Percentiles rank a stretch among this genome's conserved stretches.
These are phyloP conservation scores for Smutsia temminckii DNA, from an alignment of 2,797 vertebrate genomes.

Conservation along the genomic window DNA sequence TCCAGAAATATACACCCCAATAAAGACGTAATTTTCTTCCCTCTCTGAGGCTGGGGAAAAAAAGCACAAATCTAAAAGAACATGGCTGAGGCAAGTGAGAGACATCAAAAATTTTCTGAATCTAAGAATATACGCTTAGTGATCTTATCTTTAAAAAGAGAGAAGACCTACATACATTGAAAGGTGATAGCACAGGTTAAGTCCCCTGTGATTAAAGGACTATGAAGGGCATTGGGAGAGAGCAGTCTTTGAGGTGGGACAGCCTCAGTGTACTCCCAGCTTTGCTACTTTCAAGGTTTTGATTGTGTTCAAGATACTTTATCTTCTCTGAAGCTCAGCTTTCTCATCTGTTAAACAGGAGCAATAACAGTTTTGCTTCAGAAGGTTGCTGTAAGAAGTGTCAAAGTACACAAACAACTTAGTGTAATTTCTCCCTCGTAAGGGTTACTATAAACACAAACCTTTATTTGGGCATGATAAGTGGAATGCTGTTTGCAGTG, in stretches of 20 bases:
- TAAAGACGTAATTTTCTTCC: background rate
- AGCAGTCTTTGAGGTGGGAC: background rate
- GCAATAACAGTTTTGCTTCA: background rate
- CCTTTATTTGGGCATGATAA: background rate
- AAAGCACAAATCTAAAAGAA: conserved; percentile 3
- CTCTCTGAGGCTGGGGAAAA: background rate
- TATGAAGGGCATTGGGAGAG: background rate
- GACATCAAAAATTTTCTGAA: background rate
- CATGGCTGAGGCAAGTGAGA: background rate
- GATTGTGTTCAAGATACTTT: background rate
- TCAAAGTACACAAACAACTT: background rate
- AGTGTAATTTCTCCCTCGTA: background rate
- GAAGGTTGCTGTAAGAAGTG: background rate
- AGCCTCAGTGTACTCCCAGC: background rate
- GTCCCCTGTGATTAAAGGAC: background rate
- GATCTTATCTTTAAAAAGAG: background rate
- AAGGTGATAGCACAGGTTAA: background rate
- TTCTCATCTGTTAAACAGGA: background rate
- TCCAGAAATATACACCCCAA: background rate
- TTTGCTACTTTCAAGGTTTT: background rate
- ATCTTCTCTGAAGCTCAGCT: background rate
- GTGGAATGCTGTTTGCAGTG: background rate
- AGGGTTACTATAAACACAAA: background rate
- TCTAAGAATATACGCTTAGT: background rate
- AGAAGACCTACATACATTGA: background rate